A percentile compares a stretch with the other conserved stretches of the same genome.
Conservation (phyloP, 2,888 invertebrate species). For the Mantis religiosa region DNA sequence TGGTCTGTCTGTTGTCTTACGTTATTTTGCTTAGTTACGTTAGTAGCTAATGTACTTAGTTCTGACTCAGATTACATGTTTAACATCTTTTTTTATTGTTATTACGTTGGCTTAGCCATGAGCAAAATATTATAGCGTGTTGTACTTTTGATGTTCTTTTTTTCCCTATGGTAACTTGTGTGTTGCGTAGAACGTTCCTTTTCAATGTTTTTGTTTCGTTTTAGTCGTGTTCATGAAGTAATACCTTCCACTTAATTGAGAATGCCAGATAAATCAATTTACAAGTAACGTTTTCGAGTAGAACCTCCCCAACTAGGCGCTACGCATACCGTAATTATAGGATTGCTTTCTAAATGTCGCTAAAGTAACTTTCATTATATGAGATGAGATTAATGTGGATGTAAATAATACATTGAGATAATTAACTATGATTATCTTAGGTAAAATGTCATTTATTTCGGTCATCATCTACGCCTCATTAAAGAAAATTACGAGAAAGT, state of each 20-base stretch:
- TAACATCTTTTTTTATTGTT: not conserved
- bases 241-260: not conserved
- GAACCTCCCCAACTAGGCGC: not conserved
- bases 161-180: not conserved
- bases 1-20: not conserved
- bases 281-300: not conserved
- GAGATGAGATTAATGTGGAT: not conserved
- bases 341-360: not conserved
- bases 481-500: not conserved
- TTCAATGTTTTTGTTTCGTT: slow-evolving; percentile 2
- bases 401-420: not conserved
- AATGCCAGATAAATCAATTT: not conserved
- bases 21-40: not conserved
- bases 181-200: slow-evolving; percentile 4
- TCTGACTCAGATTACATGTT: not conserved
- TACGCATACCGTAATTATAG: not conserved
- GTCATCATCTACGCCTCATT: not conserved
- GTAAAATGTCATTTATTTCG: not conserved
- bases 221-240: not conserved
- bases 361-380: not conserved
- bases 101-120: not conserved
- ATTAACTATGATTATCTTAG: not conserved
- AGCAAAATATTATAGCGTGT: not conserved
- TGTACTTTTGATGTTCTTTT: slow-evolving; percentile 7
- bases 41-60: not conserved